Evolutionary conservation across 2,888 invertebrate genomes (phyloP).

Genomic region (Rotaria magnacalcarata): DNA sequence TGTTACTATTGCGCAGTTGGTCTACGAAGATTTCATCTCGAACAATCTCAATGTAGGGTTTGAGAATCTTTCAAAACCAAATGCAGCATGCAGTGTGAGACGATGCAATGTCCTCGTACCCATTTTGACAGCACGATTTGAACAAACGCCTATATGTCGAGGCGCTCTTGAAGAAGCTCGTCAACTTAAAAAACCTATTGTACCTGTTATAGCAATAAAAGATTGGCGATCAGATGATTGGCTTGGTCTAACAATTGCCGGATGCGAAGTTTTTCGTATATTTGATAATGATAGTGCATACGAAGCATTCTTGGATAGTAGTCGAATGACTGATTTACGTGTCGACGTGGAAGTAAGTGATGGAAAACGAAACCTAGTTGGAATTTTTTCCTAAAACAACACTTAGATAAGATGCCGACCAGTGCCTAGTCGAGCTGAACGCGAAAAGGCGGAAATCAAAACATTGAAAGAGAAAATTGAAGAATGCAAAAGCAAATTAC

Average conservation of each 20-base stretch:
- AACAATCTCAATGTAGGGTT: neutral
- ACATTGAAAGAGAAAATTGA: constrained; percentile 29
- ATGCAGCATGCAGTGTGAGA: neutral
- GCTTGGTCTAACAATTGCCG: constrained; percentile 45
- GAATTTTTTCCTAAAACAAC: neutral
- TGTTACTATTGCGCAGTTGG: neutral
- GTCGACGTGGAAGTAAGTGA: neutral
- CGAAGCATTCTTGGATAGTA: constrained; percentile 37
- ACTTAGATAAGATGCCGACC: neutral
- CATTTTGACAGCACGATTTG: neutral
- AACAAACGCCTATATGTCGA: constrained; percentile 15
- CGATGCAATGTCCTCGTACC: neutral
- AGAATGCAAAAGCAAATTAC: constrained; percentile 41
- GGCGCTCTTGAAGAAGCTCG: constrained; percentile 34
- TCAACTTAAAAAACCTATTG: neutral
- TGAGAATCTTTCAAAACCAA: neutral
- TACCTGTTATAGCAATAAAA: constrained; percentile 2
- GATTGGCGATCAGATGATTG: constrained; percentile 40
- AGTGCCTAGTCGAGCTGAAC: neutral
- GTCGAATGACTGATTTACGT: neutral
- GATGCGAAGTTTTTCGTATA: constrained; percentile 38
- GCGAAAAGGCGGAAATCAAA: constrained; percentile 25
- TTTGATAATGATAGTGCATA: neutral
- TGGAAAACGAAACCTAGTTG: neutral
- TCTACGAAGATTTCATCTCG: neutral